Conservation (phyloP, 2,888 invertebrate species). For the Papilio elwesi region DNA sequence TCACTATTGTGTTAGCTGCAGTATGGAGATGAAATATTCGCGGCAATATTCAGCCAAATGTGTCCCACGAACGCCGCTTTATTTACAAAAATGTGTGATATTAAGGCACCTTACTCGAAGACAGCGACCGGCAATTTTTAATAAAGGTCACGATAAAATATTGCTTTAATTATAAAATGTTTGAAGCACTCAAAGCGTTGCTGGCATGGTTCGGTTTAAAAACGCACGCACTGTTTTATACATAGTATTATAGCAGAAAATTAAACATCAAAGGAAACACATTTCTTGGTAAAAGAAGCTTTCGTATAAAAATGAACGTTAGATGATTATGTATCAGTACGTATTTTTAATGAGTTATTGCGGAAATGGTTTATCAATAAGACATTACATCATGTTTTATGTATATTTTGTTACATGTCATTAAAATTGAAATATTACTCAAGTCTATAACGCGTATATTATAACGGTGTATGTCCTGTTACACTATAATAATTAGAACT, state of each 20-base stretch:
- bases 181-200: constrained; percentile 15
- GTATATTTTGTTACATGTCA: too few relatives aligned
- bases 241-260: not conserved
- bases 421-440: too few relatives aligned
- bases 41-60: constrained; percentile 18
- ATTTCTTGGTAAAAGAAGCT: not conserved
- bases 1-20: not conserved
- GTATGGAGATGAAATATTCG: constrained; percentile 23
- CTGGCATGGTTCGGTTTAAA: constrained; percentile 4
- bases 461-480: too few relatives aligned
- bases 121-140: constrained; percentile 16
- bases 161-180: constrained; percentile 29
- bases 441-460: too few relatives aligned
- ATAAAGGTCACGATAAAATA: constrained; percentile 30
- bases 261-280: not conserved
- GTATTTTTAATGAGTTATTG: too few relatives aligned
- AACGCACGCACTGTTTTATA: constrained; percentile 12
- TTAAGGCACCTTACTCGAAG: not conserved
- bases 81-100: constrained; percentile 27
- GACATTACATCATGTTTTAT: too few relatives aligned
- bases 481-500: too few relatives aligned
- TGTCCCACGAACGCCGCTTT: constrained; percentile 6
- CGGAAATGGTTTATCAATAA: too few relatives aligned
- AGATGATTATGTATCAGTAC: too few relatives aligned
- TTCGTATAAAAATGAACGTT: not conserved